phyloP scores from a whole-genome alignment of 2,797 vertebrate genomes.

The Siniperca scherzeri region DNA sequence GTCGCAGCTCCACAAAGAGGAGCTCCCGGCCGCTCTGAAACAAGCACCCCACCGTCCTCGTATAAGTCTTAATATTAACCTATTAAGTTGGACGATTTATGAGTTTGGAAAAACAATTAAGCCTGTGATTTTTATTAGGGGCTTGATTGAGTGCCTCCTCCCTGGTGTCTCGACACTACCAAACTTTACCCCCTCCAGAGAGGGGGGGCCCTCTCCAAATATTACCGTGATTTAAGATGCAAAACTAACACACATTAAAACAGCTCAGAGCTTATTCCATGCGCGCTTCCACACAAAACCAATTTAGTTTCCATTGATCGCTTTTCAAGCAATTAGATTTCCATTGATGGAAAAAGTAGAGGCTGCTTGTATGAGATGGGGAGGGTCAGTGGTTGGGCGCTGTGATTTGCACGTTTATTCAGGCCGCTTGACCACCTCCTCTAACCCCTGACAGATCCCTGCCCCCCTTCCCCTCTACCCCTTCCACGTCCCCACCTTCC shows the following conservation, averaged over 20 bases:
- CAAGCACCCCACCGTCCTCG: conserved; percentile 46
- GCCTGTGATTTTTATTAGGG: conserved; percentile 81
- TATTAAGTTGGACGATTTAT: conserved; percentile 74
- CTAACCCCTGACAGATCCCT: conserved; percentile 76
- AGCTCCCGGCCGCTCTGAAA: conserved; percentile 62
- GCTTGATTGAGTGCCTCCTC: conserved; percentile 77
- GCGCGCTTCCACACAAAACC: conserved; percentile 86
- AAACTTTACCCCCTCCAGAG: conserved; percentile 73
- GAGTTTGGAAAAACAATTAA: conserved; percentile 83
- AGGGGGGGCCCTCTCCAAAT: conserved; percentile 71
- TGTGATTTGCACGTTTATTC: conserved; percentile 81
- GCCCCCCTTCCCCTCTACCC: conserved; percentile 29
- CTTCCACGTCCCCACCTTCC: conserved; percentile 64
- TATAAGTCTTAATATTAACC: conserved; percentile 74
- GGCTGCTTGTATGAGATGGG: conserved; percentile 78
- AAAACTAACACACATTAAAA: conserved; percentile 84
- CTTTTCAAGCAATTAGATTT: conserved; percentile 86
- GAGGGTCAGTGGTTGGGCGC: conserved; percentile 77
- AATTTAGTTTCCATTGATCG: conserved; percentile 86
- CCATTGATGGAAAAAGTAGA: conserved; percentile 80
- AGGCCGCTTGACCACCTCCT: conserved; percentile 74
- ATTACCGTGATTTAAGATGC: conserved; percentile 84
- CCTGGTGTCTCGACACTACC: conserved; percentile 62
- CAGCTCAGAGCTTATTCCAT: conserved; percentile 80
- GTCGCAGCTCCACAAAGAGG: conserved; percentile 74